Evolutionary conservation across 2,797 vertebrate genomes (phyloP).

Genomic region (Gallinago solitaria): DNA sequence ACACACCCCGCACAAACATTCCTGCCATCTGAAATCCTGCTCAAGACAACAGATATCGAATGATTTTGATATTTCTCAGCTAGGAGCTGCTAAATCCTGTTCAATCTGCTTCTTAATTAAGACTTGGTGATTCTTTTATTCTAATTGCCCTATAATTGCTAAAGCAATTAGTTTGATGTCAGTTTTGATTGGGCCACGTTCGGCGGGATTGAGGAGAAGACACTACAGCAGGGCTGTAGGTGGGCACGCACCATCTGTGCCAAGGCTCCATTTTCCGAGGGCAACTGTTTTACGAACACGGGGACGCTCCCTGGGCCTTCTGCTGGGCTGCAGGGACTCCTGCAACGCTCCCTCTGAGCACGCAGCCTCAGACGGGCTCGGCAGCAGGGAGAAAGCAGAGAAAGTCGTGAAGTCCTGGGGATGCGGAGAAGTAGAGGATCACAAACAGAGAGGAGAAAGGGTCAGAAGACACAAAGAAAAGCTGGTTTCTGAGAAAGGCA

Average conservation of each 20-base stretch:
- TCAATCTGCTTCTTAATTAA: slow-evolving; percentile 70
- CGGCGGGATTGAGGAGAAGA: not conserved
- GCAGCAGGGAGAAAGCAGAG: not conserved
- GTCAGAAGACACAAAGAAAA: not conserved
- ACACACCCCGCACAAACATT: not conserved
- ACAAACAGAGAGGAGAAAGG: not conserved
- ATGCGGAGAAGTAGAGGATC: rapidly evolving
- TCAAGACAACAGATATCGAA: slow-evolving; percentile 22
- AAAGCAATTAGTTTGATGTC: slow-evolving; percentile 57
- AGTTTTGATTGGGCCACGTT: not conserved
- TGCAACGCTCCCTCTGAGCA: not conserved
- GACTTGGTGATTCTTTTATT: slow-evolving; percentile 60
- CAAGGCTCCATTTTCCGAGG: not conserved
- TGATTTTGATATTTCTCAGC: slow-evolving; percentile 34
- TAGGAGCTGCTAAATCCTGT: slow-evolving; percentile 55
- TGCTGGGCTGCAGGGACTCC: not conserved
- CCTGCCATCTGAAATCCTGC: slow-evolving; percentile 47
- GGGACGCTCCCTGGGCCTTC: not conserved
- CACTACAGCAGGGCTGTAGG: not conserved
- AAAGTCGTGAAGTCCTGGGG: not conserved
- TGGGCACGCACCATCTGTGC: slow-evolving; percentile 13
- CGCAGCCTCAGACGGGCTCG: not conserved
- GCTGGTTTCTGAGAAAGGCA: not conserved
- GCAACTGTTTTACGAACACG: not conserved
- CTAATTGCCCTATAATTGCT: slow-evolving; percentile 66